These are phyloP conservation scores for Nudaria mundana DNA, from an alignment of 2,888 invertebrate genomes.

Conservation along the genomic window DNA sequence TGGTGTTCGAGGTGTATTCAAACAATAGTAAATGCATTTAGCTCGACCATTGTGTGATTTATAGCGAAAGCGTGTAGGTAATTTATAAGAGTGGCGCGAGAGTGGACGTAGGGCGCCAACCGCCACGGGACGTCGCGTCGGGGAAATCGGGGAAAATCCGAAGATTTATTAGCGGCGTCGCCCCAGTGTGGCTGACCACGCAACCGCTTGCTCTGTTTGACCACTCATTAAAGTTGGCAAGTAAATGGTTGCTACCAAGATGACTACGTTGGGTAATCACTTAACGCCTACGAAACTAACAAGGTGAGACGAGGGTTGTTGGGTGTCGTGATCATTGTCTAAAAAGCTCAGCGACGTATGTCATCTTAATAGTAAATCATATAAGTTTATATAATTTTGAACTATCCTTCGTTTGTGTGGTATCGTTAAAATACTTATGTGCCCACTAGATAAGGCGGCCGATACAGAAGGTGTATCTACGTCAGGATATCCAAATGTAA, in stretches of 20 bases:
- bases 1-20: slow-evolving; percentile 66
- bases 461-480: slow-evolving; percentile 65
- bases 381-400: slow-evolving; percentile 26
- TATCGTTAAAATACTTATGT: slow-evolving; percentile 57
- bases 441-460: slow-evolving; percentile 61
- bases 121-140: slow-evolving; percentile 66
- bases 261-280: slow-evolving; percentile 79
- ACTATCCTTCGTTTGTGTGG: slow-evolving; percentile 46
- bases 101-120: slow-evolving; percentile 54
- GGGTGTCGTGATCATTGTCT: slow-evolving; percentile 57
- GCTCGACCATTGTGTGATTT: slow-evolving; percentile 74
- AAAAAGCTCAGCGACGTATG: slow-evolving; percentile 48
- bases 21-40: slow-evolving; percentile 80
- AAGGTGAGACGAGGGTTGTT: slow-evolving; percentile 74
- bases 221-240: slow-evolving; percentile 77
- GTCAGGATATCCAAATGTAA: slow-evolving; percentile 67
- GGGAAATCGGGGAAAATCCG: slow-evolving; percentile 77
- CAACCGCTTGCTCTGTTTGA: slow-evolving; percentile 66
- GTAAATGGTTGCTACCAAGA: slow-evolving; percentile 76
- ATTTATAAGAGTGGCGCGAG: slow-evolving; percentile 75
- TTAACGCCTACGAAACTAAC: slow-evolving; percentile 74
- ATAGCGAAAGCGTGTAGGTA: slow-evolving; percentile 77
- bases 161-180: slow-evolving; percentile 73
- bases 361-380: slow-evolving; percentile 25
- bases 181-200: slow-evolving; percentile 64